phyloP scores from a whole-genome alignment of 1,140 invertebrate species.

The Aethina tumida region DNA sequence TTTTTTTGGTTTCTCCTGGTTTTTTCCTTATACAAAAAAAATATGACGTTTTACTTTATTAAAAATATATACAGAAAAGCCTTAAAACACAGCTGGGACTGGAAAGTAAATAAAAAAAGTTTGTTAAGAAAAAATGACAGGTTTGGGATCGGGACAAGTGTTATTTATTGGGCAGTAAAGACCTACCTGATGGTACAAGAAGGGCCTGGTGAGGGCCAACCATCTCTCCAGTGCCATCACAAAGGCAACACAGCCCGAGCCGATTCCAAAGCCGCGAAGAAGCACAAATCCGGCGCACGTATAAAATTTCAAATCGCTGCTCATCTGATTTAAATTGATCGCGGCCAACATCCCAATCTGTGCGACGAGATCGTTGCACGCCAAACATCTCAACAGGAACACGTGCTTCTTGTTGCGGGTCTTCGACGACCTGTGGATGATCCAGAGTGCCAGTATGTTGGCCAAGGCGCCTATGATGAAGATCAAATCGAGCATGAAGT shows the following conservation, averaged over 20 bases:
- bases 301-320: conserved; percentile 40
- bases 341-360: conserved; percentile 53
- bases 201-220: conserved; percentile 75
- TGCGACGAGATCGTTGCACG: conserved; percentile 69
- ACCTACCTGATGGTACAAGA: conserved; percentile 76
- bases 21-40: too few species aligned
- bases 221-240: conserved; percentile 81
- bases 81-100: background rate
- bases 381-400: conserved; percentile 67
- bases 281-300: conserved; percentile 62
- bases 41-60: too few species aligned
- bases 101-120: background rate
- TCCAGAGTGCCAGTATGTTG: conserved; percentile 49
- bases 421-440: conserved; percentile 45
- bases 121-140: conserved; percentile 4
- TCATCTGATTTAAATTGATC: conserved; percentile 46
- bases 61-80: too few species aligned
- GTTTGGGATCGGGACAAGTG: conserved; percentile 1
- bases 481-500: too few species aligned
- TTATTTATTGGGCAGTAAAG: conserved; percentile 1
- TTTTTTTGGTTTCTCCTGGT: too few species aligned
- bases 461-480: conserved; percentile 49
- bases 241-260: conserved; percentile 75
- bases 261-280: conserved; percentile 70
- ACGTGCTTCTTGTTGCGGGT: conserved; percentile 69